Evolutionary conservation across 2,888 invertebrate species (phyloP).

Genomic region (Acrocyrtus sp.): DNA sequence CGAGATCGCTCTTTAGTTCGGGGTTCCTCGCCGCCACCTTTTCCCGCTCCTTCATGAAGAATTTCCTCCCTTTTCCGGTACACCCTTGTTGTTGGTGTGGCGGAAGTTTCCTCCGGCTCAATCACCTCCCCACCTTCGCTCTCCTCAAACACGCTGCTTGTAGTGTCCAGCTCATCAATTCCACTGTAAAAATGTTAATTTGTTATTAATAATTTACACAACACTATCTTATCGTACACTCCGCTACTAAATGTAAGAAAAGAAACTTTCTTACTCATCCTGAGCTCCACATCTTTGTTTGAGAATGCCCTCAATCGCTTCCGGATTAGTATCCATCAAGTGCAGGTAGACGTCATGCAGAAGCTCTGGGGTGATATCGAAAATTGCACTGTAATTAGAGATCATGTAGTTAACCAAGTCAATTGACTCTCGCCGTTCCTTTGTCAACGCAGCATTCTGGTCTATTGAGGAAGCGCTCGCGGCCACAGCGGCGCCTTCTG

Average conservation of each 20-base stretch:
- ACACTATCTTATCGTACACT: slow-evolving; percentile 67
- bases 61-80: slow-evolving; percentile 77
- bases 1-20: slow-evolving; percentile 6
- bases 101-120: slow-evolving; percentile 64
- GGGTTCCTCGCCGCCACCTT: slow-evolving; percentile 68
- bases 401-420: slow-evolving; percentile 85
- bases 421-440: slow-evolving; percentile 88
- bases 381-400: slow-evolving; percentile 78
- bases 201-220: neutral
- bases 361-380: slow-evolving; percentile 75
- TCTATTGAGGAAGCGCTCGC: slow-evolving; percentile 46
- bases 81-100: slow-evolving; percentile 61
- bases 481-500: slow-evolving; percentile 65
- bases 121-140: slow-evolving; percentile 68
- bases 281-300: slow-evolving; percentile 60
- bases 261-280: slow-evolving; percentile 70
- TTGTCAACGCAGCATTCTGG: slow-evolving; percentile 72
- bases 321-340: slow-evolving; percentile 86
- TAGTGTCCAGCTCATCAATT: slow-evolving; percentile 67
- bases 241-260: no score
- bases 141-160: slow-evolving; percentile 65
- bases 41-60: slow-evolving; percentile 78
- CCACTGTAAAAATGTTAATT: slow-evolving; percentile 63
- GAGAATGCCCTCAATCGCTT: slow-evolving; percentile 76
- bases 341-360: slow-evolving; percentile 88